phyloP scores from a whole-genome alignment of 2,113 vertebrate species.

The Muntiacus muntjak region DNA sequence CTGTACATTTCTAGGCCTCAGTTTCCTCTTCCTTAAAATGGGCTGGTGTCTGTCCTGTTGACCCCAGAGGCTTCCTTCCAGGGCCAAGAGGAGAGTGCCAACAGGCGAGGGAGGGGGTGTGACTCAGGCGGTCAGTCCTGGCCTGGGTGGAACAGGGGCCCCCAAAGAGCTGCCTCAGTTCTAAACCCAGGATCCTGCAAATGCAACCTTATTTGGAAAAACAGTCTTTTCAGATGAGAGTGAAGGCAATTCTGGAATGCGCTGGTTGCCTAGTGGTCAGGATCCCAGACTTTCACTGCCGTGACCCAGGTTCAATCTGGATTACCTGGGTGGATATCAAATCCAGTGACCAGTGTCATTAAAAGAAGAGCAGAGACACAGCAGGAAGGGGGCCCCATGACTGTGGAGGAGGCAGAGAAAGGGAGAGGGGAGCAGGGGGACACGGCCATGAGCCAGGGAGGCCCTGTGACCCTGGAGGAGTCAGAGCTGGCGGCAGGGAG shows the following conservation, averaged over 20 bases:
- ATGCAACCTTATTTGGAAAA: not conserved
- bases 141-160: not conserved
- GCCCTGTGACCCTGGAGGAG: rapidly evolving
- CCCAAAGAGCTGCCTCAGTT: not conserved
- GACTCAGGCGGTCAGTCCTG: not conserved
- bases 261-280: not conserved
- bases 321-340: rapidly evolving
- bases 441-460: no score
- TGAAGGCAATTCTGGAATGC: not conserved
- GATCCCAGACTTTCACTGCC: not conserved
- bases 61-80: not conserved
- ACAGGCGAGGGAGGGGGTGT: not conserved
- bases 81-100: rapidly evolving
- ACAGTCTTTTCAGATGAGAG: not conserved
- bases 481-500: not conserved
- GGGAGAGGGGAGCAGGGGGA: rapidly evolving
- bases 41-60: not conserved
- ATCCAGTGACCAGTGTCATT: rapidly evolving
- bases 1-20: not conserved
- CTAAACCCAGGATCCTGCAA: not conserved
- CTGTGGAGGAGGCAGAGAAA: not conserved
- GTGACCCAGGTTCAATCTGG: not conserved
- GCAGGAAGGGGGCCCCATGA: not conserved
- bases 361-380: not conserved
- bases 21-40: not conserved